Evolutionary conservation across 2,888 invertebrate genomes (phyloP).

Genomic region (Lutraria lutraria): DNA sequence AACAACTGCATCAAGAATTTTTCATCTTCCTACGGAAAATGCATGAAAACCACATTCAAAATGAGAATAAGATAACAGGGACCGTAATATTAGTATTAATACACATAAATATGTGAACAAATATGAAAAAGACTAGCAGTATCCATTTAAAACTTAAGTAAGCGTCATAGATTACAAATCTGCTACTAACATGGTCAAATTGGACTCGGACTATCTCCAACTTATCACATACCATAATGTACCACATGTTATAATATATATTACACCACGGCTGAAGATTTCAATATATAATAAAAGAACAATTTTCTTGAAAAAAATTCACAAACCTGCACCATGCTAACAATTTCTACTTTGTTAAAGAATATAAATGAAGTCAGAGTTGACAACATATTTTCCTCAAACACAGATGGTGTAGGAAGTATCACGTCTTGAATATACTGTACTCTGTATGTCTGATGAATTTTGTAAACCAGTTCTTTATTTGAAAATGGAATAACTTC

Average conservation of each 20-base stretch:
- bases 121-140: too few relatives aligned
- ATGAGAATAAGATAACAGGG: not conserved
- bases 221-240: too few relatives aligned
- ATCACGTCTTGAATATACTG: constrained; percentile 99
- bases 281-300: too few relatives aligned
- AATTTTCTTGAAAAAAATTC: not conserved
- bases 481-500: constrained; percentile 96
- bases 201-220: too few relatives aligned
- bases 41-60: not conserved
- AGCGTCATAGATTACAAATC: too few relatives aligned
- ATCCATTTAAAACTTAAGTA: too few relatives aligned
- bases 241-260: too few relatives aligned
- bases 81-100: too few relatives aligned
- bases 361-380: constrained; percentile 99
- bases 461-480: constrained; percentile 97
- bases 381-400: constrained; percentile 99
- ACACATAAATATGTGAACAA: too few relatives aligned
- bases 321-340: constrained; percentile 93
- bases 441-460: constrained; percentile 99
- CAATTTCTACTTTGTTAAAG: constrained; percentile 99
- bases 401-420: constrained; percentile 98
- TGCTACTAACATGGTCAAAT: too few relatives aligned
- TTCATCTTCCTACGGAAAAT: constrained; percentile 94
- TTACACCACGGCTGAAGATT: too few relatives aligned
- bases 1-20: constrained; percentile 98